phyloP scores from a whole-genome alignment of 2,888 invertebrate genomes.

The Mythimna loreyi region DNA sequence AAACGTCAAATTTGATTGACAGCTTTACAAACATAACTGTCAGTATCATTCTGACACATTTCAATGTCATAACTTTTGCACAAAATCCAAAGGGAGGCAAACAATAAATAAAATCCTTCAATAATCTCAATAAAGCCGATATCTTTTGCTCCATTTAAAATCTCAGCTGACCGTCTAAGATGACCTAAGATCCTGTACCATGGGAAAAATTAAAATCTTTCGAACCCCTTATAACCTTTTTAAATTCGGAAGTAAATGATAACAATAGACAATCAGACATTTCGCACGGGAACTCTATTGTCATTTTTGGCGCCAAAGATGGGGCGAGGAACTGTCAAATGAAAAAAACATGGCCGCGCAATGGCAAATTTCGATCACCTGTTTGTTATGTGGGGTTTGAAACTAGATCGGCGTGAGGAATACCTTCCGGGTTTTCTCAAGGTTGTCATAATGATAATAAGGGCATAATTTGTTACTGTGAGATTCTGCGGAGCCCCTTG shows the following conservation, averaged over 20 bases:
- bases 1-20: slow-evolving; percentile 21
- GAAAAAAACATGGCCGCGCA: slow-evolving; percentile 50
- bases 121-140: slow-evolving; percentile 23
- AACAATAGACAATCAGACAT: slow-evolving; percentile 63
- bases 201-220: slow-evolving; percentile 37
- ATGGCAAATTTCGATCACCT: slow-evolving; percentile 57
- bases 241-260: slow-evolving; percentile 48
- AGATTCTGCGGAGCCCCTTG: slow-evolving; percentile 19
- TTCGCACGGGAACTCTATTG: slow-evolving; percentile 62
- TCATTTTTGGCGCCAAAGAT: slow-evolving; percentile 44
- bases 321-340: slow-evolving; percentile 42
- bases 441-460: slow-evolving; percentile 25
- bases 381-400: slow-evolving; percentile 39
- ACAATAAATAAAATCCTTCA: slow-evolving; percentile 4
- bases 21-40: not conserved
- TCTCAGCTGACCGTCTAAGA: slow-evolving; percentile 41
- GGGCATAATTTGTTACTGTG: slow-evolving; percentile 34
- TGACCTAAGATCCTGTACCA: slow-evolving; percentile 50
- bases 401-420: slow-evolving; percentile 46
- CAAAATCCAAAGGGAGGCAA: not conserved
- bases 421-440: slow-evolving; percentile 45
- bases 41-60: slow-evolving; percentile 8
- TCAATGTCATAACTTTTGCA: not conserved
- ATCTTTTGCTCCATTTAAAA: slow-evolving; percentile 19
- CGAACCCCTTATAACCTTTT: slow-evolving; percentile 49